phyloP scores from a whole-genome alignment of 2,888 invertebrate species.

The Icerya purchasi region DNA sequence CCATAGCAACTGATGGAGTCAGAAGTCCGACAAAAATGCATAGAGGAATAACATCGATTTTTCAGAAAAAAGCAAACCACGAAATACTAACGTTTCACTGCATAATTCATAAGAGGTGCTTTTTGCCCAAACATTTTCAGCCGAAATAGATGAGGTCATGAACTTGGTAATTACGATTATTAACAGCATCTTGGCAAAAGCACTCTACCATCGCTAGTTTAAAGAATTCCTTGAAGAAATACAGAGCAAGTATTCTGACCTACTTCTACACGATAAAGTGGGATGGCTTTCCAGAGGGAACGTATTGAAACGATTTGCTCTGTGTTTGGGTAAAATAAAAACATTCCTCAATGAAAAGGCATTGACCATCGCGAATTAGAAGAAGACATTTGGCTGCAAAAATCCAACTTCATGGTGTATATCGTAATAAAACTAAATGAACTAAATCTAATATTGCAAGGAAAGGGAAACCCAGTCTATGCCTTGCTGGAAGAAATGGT shows the following conservation, averaged over 20 bases:
- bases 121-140: conserved; percentile 17
- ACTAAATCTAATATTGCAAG: conserved; percentile 16
- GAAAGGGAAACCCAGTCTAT: conserved; percentile 19
- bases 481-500: not conserved
- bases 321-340: conserved; percentile 9
- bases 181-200: conserved; percentile 18
- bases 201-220: conserved; percentile 17
- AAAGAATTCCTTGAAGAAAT: conserved; percentile 16
- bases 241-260: no score
- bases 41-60: not conserved
- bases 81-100: conserved; percentile 15
- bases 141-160: conserved; percentile 19
- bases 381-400: conserved; percentile 19
- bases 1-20: conserved; percentile 12
- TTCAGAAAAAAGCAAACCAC: conserved; percentile 9
- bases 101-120: conserved; percentile 1
- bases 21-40: conserved; percentile 11
- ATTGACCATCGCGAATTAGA: conserved; percentile 1
- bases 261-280: conserved; percentile 11
- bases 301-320: conserved; percentile 18
- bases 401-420: conserved; percentile 4
- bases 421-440: not conserved
- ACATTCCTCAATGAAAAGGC: not conserved
- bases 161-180: conserved; percentile 7
- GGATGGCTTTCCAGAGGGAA: conserved; percentile 17